Evolutionary conservation across 2,888 invertebrate species (phyloP).

Genomic region (Augochlorella aurata): DNA sequence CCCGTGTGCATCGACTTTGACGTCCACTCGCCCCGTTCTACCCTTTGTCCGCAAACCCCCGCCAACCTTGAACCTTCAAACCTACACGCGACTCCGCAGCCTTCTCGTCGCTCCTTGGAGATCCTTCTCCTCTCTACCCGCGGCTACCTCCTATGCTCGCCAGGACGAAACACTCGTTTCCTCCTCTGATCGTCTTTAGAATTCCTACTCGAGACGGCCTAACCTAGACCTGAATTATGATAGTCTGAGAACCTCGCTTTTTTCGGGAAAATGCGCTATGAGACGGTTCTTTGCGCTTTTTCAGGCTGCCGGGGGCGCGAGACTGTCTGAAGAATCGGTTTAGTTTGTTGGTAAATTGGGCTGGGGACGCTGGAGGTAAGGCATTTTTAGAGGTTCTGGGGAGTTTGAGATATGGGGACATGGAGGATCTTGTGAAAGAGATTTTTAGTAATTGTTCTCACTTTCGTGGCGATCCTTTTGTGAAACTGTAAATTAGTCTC

Average conservation of each 20-base stretch:
- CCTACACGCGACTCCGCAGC: neutral
- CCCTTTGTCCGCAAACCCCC: neutral
- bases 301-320: neutral
- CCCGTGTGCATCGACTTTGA: conserved; percentile 34
- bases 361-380: neutral
- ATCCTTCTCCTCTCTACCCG: neutral
- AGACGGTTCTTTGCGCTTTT: neutral
- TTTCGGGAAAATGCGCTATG: neutral
- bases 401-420: neutral
- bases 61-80: neutral
- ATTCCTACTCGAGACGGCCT: neutral
- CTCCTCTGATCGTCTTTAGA: neutral
- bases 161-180: too few species aligned
- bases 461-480: neutral
- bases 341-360: neutral
- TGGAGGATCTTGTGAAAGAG: neutral
- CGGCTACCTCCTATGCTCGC: too few species aligned
- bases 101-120: neutral
- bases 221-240: conserved; percentile 5
- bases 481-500: neutral
- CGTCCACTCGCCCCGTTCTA: conserved; percentile 33
- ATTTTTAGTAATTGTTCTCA: neutral
- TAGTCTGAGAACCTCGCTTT: neutral
- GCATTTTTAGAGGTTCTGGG: neutral
- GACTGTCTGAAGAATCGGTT: conserved; percentile 1